Evolutionary conservation across 2,888 invertebrate genomes (phyloP), one percentile per base, ranked within the genome.

Genomic region (Sepioteuthis lessoniana): DNA sequence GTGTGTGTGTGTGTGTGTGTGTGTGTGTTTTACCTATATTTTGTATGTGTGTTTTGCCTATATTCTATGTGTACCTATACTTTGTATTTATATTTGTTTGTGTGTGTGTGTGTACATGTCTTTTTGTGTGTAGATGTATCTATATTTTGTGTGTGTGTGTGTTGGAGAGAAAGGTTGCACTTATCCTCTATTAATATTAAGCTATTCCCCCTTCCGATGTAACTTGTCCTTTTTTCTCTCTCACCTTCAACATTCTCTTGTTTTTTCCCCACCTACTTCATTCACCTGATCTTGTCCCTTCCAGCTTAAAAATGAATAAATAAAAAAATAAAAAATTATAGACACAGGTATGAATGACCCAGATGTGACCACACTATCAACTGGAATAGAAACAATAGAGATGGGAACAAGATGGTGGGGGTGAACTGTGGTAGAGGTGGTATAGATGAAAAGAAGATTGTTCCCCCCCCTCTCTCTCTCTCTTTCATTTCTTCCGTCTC

Each of bases 311-410:
- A n/a, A n/a, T n/a, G n/a, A n/a, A 55, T 55, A 55, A 55, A 47
- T 47, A 60, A 60, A 76, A n/a, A 35, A 42, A 42, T 42, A 42
- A 42, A 42, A n/a, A 76, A 76, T 76, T 76, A n/a, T 76, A 35
- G 76, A 76, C n/a, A 16, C n/a, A 76, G 76, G 76, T 76, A 76
- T 76, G 76, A 76, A 76, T 76, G 76, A 76, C 76, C 76, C 76
- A 76, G 76, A 76, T 76, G 76, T 76, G 76, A 76, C 76, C 76
- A 76, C n/a, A 76, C 76, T 76, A 76, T n/a, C 35, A 76, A 35
- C 76, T 76, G n/a, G n/a, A 76, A 76, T 76, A 76, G 76, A 76
- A 76, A 76, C 76, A 76, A n/a, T 35, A 76, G n/a, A 4, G 21
- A 55, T 2, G 21, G 25, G n/a, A n/a, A 10, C 21, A 16, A 16